These are phyloP conservation scores for Capricornis sumatraensis DNA, from an alignment of 2,113 vertebrate genomes.

Conservation along the genomic window DNA sequence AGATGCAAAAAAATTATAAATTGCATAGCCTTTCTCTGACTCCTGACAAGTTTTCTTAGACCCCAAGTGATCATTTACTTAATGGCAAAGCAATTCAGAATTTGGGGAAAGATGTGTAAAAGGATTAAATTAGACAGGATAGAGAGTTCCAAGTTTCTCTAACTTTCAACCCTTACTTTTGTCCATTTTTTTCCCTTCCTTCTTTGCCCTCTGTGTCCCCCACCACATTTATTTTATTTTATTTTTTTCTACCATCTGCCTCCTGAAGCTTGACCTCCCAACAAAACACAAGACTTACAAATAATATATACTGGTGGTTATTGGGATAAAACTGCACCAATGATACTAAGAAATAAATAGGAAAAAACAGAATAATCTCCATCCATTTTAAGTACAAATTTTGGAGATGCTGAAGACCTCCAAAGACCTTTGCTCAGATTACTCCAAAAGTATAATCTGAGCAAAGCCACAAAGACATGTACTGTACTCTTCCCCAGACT, in stretches of 20 bases:
- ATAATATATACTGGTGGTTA: not conserved
- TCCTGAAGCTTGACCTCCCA: not conserved
- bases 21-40: not conserved
- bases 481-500: not conserved
- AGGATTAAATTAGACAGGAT: not conserved
- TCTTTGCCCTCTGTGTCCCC: accelerated
- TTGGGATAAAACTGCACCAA: not conserved
- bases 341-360: not conserved
- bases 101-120: not conserved
- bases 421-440: no score
- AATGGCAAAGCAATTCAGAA: not conserved
- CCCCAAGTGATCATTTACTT: not conserved
- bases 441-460: not conserved
- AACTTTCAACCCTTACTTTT: not conserved
- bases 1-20: not conserved
- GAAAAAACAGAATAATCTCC: not conserved
- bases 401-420: not conserved
- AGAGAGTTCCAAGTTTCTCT: not conserved
- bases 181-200: not conserved
- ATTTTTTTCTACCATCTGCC: not conserved
- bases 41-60: not conserved
- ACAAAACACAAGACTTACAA: not conserved
- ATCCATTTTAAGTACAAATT: not conserved
- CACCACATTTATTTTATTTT: no score
- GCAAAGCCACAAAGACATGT: not conserved